Base-by-base conservation (phyloP, 2,888 invertebrate genomes). In the Hyppa rectilinea region DNA sequence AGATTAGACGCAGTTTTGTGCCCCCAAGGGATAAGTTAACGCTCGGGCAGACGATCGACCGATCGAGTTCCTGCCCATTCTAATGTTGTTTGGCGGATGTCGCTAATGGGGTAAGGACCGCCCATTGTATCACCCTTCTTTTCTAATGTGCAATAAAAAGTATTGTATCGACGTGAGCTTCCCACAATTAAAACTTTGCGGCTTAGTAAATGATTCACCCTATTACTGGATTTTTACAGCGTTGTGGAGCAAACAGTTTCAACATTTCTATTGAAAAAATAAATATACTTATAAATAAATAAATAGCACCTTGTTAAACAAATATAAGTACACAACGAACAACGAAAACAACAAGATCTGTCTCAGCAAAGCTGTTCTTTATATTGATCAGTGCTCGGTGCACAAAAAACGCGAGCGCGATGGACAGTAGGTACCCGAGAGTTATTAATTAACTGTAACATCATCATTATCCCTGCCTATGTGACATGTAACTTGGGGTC, bases 1-100 rank as follows among this genome's bases (percentile, higher is more conserved):
- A 78, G 75, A 79, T 78, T 78, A 79, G 60, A 74, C 69, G 40
- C 55, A 70, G 69, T 79, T 78, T 79, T 79, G 69, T 69, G 50
- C 23, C 38, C 75, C 14, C 66, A 14, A 10, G 79, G 75, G 79
- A 49, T 23, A 47, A 40, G 43, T 69, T 60, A 49, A 34, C 69
- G 53, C 47, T 12, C 12, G 6, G 29, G 14, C 65, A 79, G 12
- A 74, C 43, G 12, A 43, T 45, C 52, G 49, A 47, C 47, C 5
- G 12, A 49, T 63, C 55, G 36, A 23, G 29, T 29, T 38, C 29
- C 62, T 47, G 29, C 9, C 29, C 17, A 36, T 50, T 2, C 6
- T 31, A 43, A 56, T 73, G 29, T 56, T 31, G 29, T 36, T 40
- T 40, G 34, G 10, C 4, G 17, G 47, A 34, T 36, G 43, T n/a